Evolutionary conservation across 2,888 invertebrate species (phyloP).

Genomic region (Tortrix viridana): DNA sequence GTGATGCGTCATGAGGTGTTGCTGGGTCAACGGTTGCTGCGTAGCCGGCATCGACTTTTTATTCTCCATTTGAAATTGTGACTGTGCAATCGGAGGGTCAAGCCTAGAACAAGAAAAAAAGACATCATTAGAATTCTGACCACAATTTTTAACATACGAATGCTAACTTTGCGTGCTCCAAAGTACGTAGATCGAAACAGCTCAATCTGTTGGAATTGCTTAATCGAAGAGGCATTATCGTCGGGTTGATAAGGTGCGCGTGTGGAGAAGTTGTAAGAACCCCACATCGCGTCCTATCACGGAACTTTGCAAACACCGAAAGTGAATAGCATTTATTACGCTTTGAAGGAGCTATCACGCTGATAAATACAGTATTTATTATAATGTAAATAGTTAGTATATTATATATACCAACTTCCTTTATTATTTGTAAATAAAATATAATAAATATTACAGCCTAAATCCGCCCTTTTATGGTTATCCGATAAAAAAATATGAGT

Average conservation of each 20-base stretch:
- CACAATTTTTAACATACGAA: slow-evolving; percentile 25
- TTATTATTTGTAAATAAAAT: too few species aligned
- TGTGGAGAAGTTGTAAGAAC: slow-evolving; percentile 47
- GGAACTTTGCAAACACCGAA: slow-evolving; percentile 41
- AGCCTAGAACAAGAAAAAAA: slow-evolving; percentile 83
- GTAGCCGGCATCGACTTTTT: slow-evolving; percentile 83
- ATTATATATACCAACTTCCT: too few species aligned
- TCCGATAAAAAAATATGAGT: too few species aligned
- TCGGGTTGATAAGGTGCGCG: slow-evolving; percentile 56
- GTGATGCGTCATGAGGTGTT: slow-evolving; percentile 77
- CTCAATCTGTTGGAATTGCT: slow-evolving; percentile 64
- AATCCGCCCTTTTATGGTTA: too few species aligned
- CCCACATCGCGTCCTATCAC: slow-evolving; percentile 49
- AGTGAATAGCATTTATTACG: slow-evolving; percentile 15
- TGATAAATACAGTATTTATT: not conserved
- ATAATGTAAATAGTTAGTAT: not conserved
- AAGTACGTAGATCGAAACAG: slow-evolving; percentile 53
- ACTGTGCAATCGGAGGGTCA: slow-evolving; percentile 88
- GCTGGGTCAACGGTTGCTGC: slow-evolving; percentile 82
- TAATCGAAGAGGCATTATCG: slow-evolving; percentile 59
- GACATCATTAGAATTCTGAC: slow-evolving; percentile 26
- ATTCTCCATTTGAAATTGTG: slow-evolving; percentile 86
- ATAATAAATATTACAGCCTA: too few species aligned
- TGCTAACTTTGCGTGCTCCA: slow-evolving; percentile 48
- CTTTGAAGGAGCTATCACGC: not conserved